A percentile compares a stretch with the other conserved stretches of the same genome.
These are phyloP conservation scores for Pelochelys cantorii DNA, from an alignment of 2,797 vertebrate genomes.

Conservation along the genomic window DNA sequence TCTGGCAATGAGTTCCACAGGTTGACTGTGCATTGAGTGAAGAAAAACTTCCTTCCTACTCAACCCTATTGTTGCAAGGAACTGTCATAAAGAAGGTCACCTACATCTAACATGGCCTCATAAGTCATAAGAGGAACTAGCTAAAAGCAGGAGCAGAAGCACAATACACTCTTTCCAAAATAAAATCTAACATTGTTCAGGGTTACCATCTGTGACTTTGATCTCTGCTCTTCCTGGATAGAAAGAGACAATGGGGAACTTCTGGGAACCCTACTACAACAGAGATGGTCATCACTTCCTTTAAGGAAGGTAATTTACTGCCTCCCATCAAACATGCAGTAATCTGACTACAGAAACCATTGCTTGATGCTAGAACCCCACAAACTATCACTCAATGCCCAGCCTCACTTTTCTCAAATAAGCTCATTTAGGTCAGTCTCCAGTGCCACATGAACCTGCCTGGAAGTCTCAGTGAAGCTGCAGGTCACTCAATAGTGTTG, in stretches of 20 bases:
- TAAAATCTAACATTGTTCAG: constrained; percentile 26
- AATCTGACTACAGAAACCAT: not conserved
- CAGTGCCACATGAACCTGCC: not conserved
- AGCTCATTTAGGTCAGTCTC: not conserved
- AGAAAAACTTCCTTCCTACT: not conserved
- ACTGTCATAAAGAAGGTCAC: not conserved
- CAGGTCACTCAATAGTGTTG: not conserved
- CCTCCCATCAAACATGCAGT: not conserved
- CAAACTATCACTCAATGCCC: not conserved
- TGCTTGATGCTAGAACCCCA: not conserved
- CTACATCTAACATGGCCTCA: not conserved
- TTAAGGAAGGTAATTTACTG: not conserved
- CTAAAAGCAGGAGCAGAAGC: constrained; percentile 4
- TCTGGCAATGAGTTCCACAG: too few relatives aligned
- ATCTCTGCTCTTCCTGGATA: constrained; percentile 1
- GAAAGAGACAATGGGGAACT: not conserved
- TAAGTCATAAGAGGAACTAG: not conserved
- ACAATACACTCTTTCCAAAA: constrained; percentile 9
- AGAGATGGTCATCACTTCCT: not conserved
- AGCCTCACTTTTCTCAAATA: not conserved
- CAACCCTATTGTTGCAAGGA: not conserved
- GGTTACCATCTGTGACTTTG: not conserved
- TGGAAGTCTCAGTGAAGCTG: not conserved
- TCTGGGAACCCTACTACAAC: not conserved
- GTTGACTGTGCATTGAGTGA: too few relatives aligned